Base-by-base conservation (phyloP, 2,888 invertebrate species). In the Hedya salicella region DNA sequence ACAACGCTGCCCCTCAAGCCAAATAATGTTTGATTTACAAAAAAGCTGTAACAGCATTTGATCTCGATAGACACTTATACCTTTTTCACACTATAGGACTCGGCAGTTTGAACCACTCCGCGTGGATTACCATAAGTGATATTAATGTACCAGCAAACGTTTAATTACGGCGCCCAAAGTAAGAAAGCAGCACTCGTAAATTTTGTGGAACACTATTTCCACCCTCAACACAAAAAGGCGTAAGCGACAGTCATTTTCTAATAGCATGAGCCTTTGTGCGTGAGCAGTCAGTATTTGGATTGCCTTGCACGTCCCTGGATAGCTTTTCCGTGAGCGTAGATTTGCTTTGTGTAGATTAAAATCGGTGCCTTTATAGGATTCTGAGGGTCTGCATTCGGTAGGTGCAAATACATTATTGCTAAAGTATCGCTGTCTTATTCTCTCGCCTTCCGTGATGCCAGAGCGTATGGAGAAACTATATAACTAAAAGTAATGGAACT, bases 41-140 rank as follows among this genome's bases (percentile, higher is more conserved):
- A 11, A 46, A 6, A 48, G 21, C 4, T 5, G 19, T 48, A n/a
- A 39, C 2, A 6, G 8, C 8, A 1, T 17, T 8, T 2, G n/a
- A 30, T 8, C 25, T 17, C 30, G 17, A 44, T 54, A 40, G 5
- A 6, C 42, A 56, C 42, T 14, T 57, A 46, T 5, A n/a, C 44
- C 42, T 16, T 44, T 49, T 25, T 36, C 16, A 52, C n/a, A 9
- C 32, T 21, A 36, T 14, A 46, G 32, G 11, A 9, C 69, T 70
- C 73, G 78, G 77, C 75, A 80, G 79, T 79, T 78, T 81, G 77
- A 85, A 80, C 79, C 81, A 78, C 82, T 82, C 77, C 72, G 74
- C 73, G 68, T 62, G 85, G 85, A 88, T 88, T 87, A 88, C 84
- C 84, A 87, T 88, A 88, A 88, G 87, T 86, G 87, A 86, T 87